Base-by-base conservation (phyloP, 2,888 invertebrate genomes). In the Caprella mutica region DNA sequence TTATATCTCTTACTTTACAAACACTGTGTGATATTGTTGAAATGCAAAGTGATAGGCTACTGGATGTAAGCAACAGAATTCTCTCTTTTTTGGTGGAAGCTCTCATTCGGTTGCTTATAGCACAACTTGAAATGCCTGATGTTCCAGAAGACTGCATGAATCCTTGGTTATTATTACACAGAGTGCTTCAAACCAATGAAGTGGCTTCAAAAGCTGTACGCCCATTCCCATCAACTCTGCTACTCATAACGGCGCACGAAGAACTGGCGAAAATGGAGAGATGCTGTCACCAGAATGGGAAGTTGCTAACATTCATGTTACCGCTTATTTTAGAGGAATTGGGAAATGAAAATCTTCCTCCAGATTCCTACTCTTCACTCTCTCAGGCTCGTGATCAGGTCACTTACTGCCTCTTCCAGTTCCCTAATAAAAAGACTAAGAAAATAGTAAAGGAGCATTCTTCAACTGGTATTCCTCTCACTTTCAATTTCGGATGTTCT, bases 131-230 rank as follows among this genome's bases (percentile, higher is more conserved):
- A 68, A 72, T 77, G 0, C 67, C 68, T 39, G 66, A 81, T 82
- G 77, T 3, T 86, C 86, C 33, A 79, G 76, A 69, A 75, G 77
- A 26, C 73, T 81, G 83, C 14, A 80, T 86, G 14, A 73, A 80
- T 4, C 86, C 89, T 5, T 91, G 90, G 90, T 83, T 89, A 58
- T 75, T 92, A 57, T 75, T 92, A 67, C 86, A 90, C 74, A 82
- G 82, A 67, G 78, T 91, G 65, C 75, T 91, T 51, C 80, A 84
- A 65, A 76, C 79, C 6, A 57, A 66, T 39, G 66, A 67, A 39
- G 33, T 40, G 17, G 42, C 39, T 14, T 48, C 48, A 26, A 51
- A 40, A 0, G 43, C 52, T 8, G 42, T 42, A 5, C 43, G 44
- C 17, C 58, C 57, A 3, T 50, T 55, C 21, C 64, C 64, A 5